Evolutionary conservation across 2,888 invertebrate genomes (phyloP), one percentile per base, ranked within the genome.

Genomic region (Eurois occulta): DNA sequence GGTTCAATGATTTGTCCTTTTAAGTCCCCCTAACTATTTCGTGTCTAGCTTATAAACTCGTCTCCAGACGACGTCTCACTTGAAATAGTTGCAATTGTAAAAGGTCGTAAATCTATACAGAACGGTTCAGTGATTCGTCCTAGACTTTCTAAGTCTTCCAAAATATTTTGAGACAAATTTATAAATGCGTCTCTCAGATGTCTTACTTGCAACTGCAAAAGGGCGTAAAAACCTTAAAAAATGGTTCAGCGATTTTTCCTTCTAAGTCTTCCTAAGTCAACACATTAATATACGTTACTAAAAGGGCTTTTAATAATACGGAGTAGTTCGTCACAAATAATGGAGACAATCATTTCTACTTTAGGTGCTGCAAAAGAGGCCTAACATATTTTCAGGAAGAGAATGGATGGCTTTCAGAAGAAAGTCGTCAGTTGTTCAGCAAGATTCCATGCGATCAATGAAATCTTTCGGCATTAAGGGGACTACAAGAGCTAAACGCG

Each of bases 1-100:
- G 68, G 55, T 74, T 81, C 68, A 81, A 35, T 80, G 64, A 68
- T 24, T 73, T 62, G 58, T 65, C 74, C 55, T 68, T 69, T 48
- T 64, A 58, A 21, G 52, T 67, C 66, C 65, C 68, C 13, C 7
- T 52, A 67, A 72, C 55, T 80, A 62, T 62, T 60, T 21, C 21
- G 62, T 62, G 35, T 18, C 32, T 62, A 62, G 62, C 21, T 35
- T 62, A 62, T 35, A 11, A 60, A 35, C 32, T 62, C 35, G 62
- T 21, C 21, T 62, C 21, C 35, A 62, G 62, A 62, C 62, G 62
- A 62, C 62, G 62, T 62, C 10, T 32, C 32, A 60, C 60, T 62
- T 62, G 62, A 35, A 35, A 5, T 35, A 62, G 62, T 62, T 21
- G 32, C 8, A 21, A 41, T 65, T n/a, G 41, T n/a, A 41, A 65